Base-by-base conservation (phyloP, 2,113 vertebrate species). In the Tor tambroides region DNA sequence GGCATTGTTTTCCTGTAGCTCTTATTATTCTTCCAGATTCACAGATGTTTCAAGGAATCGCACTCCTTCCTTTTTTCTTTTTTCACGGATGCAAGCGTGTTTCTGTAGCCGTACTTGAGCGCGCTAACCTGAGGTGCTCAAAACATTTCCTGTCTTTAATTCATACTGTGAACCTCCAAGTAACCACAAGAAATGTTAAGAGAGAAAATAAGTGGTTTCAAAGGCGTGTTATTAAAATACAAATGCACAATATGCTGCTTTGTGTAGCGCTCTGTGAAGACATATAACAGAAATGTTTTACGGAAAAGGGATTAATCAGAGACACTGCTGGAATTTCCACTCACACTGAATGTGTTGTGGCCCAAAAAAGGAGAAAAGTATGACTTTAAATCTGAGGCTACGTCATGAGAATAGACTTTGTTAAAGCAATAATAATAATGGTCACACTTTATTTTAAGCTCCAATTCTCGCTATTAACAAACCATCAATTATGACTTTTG, bases 71-170 rank as follows among this genome's bases (percentile, higher is more conserved):
- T 87, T 51, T 38, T 59, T 59, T 59, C 80, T 83, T n/a, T n/a
- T n/a, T n/a, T n/a, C 41, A 67, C 15, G 61, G 9, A 67, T 17
- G 61, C 80, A 26, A 49, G 21, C 4, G 46, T 54, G 65, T 83
- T 83, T 35, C 65, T 83, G 26, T 4, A 3, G 81, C 86, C 41
- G 54, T 91, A 83, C 61, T 88, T 88, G 67, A 86, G 86, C 89
- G 88, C 85, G 83, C 87, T 90, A 89, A 93, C 91, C 91, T 85
- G 69, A 90, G 86, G 91, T 89, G 88, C 83, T 87, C 75, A 91
- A 93, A 93, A 93, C 91, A 93, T 92, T 93, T 94, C 94, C 92
- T 92, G 90, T 88, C 91, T 93, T 93, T 88, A 88, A 93, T 91
- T 92, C 86, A 92, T 90, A 93, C 91, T 91, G 90, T 90, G 93